Conservation (phyloP, 2,888 invertebrate genomes). For the Parnassius smintheus region DNA sequence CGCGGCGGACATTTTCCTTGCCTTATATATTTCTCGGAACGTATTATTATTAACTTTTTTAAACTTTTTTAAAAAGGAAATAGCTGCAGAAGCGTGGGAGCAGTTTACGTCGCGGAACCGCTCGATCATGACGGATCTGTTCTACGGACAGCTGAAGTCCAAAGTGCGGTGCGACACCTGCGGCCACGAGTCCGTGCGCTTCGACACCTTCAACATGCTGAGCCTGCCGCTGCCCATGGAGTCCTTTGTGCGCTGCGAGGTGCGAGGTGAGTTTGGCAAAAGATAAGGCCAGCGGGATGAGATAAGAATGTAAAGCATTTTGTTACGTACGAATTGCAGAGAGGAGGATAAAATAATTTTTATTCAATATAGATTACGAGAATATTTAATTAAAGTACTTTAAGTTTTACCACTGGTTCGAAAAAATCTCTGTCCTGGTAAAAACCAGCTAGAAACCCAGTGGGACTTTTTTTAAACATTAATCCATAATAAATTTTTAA, state of each 20-base stretch:
- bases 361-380: too few relatives aligned
- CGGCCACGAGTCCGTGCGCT: slow-evolving; percentile 90
- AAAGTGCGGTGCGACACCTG: slow-evolving; percentile 92
- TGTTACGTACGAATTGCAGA: too few relatives aligned
- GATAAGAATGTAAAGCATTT: too few relatives aligned
- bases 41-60: background rate
- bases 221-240: slow-evolving; percentile 95
- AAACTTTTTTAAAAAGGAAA: slow-evolving; percentile 48
- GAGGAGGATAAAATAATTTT: too few relatives aligned
- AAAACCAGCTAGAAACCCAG: too few relatives aligned
- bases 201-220: slow-evolving; percentile 95
- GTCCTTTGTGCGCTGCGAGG: slow-evolving; percentile 88
- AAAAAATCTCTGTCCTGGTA: too few relatives aligned
- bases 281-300: too few relatives aligned
- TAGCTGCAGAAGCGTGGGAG: slow-evolving; percentile 90
- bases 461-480: too few relatives aligned
- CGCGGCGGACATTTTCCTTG: too few relatives aligned
- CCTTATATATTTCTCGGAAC: background rate
- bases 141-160: slow-evolving; percentile 95
- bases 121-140: slow-evolving; percentile 93
- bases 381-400: too few relatives aligned
- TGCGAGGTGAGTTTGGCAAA: slow-evolving; percentile 79
- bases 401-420: too few relatives aligned
- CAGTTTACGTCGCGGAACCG: slow-evolving; percentile 90
- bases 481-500: too few relatives aligned